Percentiles rank a stretch among this genome's conserved stretches.
These are phyloP conservation scores for Asteroscopus sphinx DNA, from an alignment of 2,888 invertebrate genomes.

Conservation along the genomic window DNA sequence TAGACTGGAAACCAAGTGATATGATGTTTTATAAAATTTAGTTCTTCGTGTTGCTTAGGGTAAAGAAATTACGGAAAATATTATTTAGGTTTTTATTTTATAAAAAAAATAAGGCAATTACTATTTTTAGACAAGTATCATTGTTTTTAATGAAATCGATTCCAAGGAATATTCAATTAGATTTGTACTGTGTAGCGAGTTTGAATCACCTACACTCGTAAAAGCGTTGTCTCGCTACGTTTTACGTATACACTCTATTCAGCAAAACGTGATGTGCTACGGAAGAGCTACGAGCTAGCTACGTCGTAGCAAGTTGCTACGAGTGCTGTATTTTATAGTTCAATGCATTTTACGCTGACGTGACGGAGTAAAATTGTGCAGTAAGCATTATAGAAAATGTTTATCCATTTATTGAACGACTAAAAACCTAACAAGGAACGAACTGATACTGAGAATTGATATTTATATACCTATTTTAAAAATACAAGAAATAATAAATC, in stretches of 20 bases:
- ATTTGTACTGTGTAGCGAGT: constrained; percentile 9
- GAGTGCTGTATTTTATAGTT: constrained; percentile 23
- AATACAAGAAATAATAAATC: constrained; percentile 17
- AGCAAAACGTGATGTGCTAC: constrained; percentile 19
- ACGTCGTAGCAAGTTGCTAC: constrained; percentile 53
- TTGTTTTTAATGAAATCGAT: constrained; percentile 48
- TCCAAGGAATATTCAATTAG: constrained; percentile 32
- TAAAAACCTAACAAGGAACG: constrained; percentile 21
- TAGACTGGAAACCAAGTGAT: constrained; percentile 82
- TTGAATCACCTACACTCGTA: constrained; percentile 9
- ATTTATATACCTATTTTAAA: constrained; percentile 28
- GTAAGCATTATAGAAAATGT: constrained; percentile 21
- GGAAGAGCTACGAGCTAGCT: constrained; percentile 26
- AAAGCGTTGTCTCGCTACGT: constrained; percentile 16
- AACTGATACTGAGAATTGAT: constrained; percentile 30
- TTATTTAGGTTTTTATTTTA: constrained; percentile 36
- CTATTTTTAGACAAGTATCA: constrained; percentile 54
- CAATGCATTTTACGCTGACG: constrained; percentile 26
- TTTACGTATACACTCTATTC: constrained; percentile 2
- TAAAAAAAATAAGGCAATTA: constrained; percentile 41
- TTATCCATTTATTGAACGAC: constrained; percentile 24
- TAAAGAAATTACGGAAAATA: constrained; percentile 46
- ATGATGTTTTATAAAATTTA: constrained; percentile 68
- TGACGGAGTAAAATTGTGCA: constrained; percentile 31
- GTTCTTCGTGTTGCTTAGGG: constrained; percentile 68